Percentiles rank a stretch among this genome's conserved stretches.
Evolutionary conservation across 2,113 vertebrate species (phyloP).

Genomic region (Callorhinus ursinus): DNA sequence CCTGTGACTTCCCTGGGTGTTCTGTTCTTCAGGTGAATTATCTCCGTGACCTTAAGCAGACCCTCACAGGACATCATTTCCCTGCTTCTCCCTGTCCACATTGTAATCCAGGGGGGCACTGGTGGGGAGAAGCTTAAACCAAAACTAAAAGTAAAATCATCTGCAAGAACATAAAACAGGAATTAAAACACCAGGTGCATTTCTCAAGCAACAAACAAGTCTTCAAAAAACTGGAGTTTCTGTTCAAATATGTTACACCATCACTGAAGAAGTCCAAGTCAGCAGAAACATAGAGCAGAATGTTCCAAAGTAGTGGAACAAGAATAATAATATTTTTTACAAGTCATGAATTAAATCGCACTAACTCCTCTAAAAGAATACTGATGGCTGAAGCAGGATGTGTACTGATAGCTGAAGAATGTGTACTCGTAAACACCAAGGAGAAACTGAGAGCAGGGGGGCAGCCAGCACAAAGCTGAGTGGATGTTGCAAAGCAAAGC

Average conservation of each 20-base stretch:
- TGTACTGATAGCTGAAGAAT: background rate
- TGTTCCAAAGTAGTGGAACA: background rate
- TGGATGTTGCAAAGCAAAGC: background rate
- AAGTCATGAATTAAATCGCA: background rate
- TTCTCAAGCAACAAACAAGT: background rate
- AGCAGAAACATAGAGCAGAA: background rate
- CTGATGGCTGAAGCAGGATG: background rate
- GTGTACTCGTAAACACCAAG: background rate
- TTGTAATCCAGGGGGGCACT: background rate
- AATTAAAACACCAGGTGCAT: background rate
- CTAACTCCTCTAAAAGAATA: background rate
- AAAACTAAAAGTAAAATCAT: constrained; percentile 17
- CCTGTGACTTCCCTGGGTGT: background rate
- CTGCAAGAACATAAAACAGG: background rate
- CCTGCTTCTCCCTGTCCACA: background rate
- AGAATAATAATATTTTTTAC: background rate
- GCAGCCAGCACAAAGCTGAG: background rate
- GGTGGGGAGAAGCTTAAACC: background rate
- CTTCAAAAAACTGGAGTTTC: background rate
- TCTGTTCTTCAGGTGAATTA: background rate
- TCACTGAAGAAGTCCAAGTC: background rate
- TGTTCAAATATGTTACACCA: background rate
- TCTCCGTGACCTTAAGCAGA: background rate
- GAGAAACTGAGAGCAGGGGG: background rate
- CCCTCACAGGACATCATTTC: background rate